Evolutionary conservation across 1,140 invertebrate genomes (phyloP), one percentile per base, ranked within the genome.

Genomic region (Battus philenor): DNA sequence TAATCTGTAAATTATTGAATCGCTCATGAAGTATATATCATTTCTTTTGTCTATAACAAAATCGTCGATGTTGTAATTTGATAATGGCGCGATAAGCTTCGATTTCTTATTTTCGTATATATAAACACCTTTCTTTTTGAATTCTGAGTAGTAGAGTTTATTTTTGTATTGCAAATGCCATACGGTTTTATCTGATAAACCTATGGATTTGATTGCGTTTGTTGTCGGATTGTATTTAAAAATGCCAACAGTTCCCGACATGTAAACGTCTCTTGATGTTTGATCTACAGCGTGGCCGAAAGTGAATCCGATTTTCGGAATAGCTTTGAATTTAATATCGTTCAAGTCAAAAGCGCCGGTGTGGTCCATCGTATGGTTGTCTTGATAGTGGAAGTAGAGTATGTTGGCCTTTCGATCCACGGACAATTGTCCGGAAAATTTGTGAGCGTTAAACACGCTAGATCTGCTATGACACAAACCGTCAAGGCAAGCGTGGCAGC

Each of bases 11-110:
- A 71, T 50, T 5, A 58, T 52, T 7, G 47, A 58, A 12, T 70
- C 60, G 13, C 59, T 64, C 56, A 75, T 57, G 18, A 80, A 77
- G 38, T 71, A 80, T 18, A 77, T 68, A 43, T 80, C 67, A 6
- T 55, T 59, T 1, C 27, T 39, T 44, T 68, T 68, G 43, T 77
- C 72, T 7, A 80, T 38, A 3, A 80, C 56, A 44, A 80, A 80
- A 51, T 77, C 69, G 31, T 80, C 76, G 10, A 80, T 64, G 30
- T 50, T 56, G 16, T 61, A 75, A 22, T 65, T 44, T 0, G 63
- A 52, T 13, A 74, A 39, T 13, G 56, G 46, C 2, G 46, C 7
- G 2, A 80, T 62, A 11, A 26, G 38, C 13, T 54, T 62, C 0
- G 60, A 58, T 47, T 61, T 64, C 34, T 69, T 69, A 22, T 73